These are phyloP conservation scores for Eurystomus glaucurus DNA, from an alignment of 2,797 vertebrate species.

Conservation along the genomic window DNA sequence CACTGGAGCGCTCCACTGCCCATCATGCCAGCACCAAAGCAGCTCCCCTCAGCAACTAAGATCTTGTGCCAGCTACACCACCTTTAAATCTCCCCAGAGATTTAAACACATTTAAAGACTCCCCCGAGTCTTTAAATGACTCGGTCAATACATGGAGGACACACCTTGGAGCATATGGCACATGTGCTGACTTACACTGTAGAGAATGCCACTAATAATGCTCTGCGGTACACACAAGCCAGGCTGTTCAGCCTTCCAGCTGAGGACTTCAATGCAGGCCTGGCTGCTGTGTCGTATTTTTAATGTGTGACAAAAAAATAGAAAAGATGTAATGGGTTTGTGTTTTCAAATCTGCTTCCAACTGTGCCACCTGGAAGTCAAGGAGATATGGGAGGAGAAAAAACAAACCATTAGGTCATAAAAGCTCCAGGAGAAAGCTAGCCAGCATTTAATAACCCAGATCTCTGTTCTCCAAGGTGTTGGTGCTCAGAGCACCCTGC, in stretches of 20 bases:
- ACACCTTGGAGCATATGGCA: neutral
- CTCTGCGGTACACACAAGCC: accelerated
- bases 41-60: neutral
- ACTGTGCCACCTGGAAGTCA: neutral
- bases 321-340: neutral
- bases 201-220: neutral
- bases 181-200: neutral
- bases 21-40: neutral
- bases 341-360: neutral
- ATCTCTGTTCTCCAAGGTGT: neutral
- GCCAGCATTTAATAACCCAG: neutral
- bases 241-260: neutral
- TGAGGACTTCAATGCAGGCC: neutral
- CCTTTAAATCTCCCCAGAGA: neutral
- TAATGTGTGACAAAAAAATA: neutral
- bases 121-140: neutral
- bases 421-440: neutral
- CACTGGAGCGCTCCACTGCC: neutral
- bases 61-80: neutral
- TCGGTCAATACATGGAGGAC: neutral
- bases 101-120: neutral
- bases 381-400: neutral
- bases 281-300: neutral
- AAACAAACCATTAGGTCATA: neutral
- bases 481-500: neutral